Percentiles rank a stretch among this genome's conserved stretches.
Conservation (phyloP, 1,140 invertebrate species). For the Tetramorium simillimum region DNA sequence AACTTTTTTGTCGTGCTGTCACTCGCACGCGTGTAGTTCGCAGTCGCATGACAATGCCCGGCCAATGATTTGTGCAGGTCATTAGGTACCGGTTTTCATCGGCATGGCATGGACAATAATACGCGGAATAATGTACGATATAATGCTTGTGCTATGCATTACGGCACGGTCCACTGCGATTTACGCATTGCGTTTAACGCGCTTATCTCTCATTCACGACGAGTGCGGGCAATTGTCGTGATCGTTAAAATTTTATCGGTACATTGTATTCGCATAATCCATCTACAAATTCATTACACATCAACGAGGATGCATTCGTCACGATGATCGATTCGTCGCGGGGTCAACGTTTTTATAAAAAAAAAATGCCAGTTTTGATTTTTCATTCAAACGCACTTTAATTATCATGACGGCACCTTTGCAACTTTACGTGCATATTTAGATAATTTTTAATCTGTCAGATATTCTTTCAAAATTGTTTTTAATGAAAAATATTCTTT, state of each 20-base stretch:
- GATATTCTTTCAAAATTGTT: not conserved
- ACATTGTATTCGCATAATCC: not conserved
- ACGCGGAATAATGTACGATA: slow-evolving; percentile 36
- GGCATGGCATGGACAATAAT: slow-evolving; percentile 55
- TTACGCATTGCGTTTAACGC: not conserved
- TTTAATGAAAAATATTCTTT: slow-evolving; percentile 2
- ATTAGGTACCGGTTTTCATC: slow-evolving; percentile 59
- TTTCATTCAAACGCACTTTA: slow-evolving; percentile 4
- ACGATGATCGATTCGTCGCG: not conserved
- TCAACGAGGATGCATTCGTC: not conserved
- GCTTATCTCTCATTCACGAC: slow-evolving; percentile 11
- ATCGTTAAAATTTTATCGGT: slow-evolving; percentile 30
- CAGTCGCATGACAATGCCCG: slow-evolving; percentile 35
- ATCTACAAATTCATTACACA: slow-evolving; percentile 37
- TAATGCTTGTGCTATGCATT: slow-evolving; percentile 34
- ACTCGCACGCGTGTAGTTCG: slow-evolving; percentile 33
- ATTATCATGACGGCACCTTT: not conserved
- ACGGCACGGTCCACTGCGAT: not conserved
- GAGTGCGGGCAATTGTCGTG: slow-evolving; percentile 5
- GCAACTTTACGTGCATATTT: not conserved
- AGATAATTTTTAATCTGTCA: not conserved
- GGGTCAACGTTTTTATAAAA: not conserved
- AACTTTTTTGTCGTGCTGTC: slow-evolving; percentile 63
- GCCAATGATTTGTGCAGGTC: slow-evolving; percentile 61
- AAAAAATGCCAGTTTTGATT: not conserved